A percentile compares a stretch with the other conserved stretches of the same genome.
These are phyloP conservation scores for Stenolophus ochropezus DNA, from an alignment of 2,888 invertebrate genomes.

Conservation along the genomic window DNA sequence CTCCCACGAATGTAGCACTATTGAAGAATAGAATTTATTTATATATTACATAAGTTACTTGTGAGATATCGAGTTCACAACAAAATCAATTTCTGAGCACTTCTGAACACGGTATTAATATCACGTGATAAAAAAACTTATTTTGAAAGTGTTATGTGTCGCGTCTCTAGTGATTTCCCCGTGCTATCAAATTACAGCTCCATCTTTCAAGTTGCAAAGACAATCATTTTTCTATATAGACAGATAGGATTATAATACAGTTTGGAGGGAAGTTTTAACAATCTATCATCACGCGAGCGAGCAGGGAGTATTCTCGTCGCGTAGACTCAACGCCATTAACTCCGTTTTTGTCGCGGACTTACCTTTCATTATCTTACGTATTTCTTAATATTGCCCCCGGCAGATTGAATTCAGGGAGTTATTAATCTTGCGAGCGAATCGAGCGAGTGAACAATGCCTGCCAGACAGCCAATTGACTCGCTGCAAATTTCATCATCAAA, in stretches of 20 bases:
- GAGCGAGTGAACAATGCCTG: constrained; percentile 6
- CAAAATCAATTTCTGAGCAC: not conserved
- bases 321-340: constrained; percentile 34
- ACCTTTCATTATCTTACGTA: constrained; percentile 40
- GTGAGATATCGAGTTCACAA: not conserved
- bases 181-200: constrained; percentile 54
- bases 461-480: constrained; percentile 2
- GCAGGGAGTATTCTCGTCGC: constrained; percentile 28
- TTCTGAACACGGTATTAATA: constrained; percentile 17
- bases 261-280: constrained; percentile 53
- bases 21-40: no score
- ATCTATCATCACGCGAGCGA: constrained; percentile 49
- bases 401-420: constrained; percentile 41
- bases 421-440: constrained; percentile 39
- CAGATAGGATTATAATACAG: constrained; percentile 59
- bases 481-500: constrained; percentile 31
- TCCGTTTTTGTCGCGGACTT: constrained; percentile 32
- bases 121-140: constrained; percentile 36
- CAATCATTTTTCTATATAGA: constrained; percentile 59
- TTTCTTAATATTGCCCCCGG: constrained; percentile 43
- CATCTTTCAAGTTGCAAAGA: constrained; percentile 50
- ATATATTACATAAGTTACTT: no score
- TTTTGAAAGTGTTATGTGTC: constrained; percentile 25
- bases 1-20: no score
- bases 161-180: constrained; percentile 46